Percentiles rank a stretch among this genome's conserved stretches.
phyloP scores from a whole-genome alignment of 64 coral and sea anemone species.

The Stichodactyla mertensii region DNA sequence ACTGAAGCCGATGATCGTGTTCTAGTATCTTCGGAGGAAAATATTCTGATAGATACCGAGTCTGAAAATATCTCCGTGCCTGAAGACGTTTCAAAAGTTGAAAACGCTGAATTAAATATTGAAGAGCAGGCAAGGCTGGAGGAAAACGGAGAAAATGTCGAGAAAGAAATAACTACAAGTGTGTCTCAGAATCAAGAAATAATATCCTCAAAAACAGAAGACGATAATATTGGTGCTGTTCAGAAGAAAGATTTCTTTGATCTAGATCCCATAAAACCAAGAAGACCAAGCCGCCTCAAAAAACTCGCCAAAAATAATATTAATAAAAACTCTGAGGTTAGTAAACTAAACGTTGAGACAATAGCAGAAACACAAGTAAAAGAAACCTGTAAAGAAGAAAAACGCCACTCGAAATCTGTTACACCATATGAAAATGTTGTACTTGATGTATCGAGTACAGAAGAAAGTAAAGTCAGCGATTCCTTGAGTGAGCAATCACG shows the following conservation, averaged over 20 bases:
- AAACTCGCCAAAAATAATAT: neutral
- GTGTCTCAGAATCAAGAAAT: neutral
- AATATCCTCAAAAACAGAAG: neutral
- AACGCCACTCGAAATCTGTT: neutral
- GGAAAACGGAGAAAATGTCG: neutral
- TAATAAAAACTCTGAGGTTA: neutral
- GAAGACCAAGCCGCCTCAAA: conserved; percentile 2
- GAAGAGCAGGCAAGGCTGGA: neutral
- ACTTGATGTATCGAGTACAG: neutral
- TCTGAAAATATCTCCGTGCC: neutral
- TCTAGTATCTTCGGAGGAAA: neutral
- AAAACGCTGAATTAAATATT: neutral
- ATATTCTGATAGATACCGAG: neutral
- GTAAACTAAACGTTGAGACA: neutral
- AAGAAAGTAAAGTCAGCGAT: neutral
- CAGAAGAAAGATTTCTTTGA: neutral
- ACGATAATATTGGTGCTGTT: neutral
- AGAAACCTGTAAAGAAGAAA: neutral
- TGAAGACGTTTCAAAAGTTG: neutral
- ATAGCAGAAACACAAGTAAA: neutral
- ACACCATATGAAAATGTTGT: neutral
- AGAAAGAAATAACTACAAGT: neutral
- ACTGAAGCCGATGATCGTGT: neutral
- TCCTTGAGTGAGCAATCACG: neutral
- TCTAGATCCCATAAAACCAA: neutral